Percentiles rank a stretch among this genome's conserved stretches.
These are phyloP conservation scores for Blastomussa wellsi DNA, from an alignment of 92 coral and sea anemone species.

Conservation along the genomic window DNA sequence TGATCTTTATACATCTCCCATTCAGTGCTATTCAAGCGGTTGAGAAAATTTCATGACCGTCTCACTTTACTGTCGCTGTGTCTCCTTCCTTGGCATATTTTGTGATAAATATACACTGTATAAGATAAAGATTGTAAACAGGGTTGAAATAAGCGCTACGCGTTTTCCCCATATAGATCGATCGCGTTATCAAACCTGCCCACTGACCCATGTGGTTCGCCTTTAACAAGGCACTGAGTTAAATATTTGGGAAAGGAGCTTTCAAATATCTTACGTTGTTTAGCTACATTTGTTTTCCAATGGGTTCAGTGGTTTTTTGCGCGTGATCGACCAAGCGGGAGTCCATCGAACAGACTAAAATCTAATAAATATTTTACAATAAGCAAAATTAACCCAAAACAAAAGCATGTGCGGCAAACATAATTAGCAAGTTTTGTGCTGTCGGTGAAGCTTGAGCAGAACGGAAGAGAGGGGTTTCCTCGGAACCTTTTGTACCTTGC, in stretches of 20 bases:
- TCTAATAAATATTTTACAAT: constrained; percentile 60
- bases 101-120: no score
- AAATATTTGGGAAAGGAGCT: constrained; percentile 18
- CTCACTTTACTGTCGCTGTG: background rate
- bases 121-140: background rate
- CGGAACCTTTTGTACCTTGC: constrained; percentile 32
- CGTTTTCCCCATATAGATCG: background rate
- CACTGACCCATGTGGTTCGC: constrained; percentile 31
- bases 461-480: constrained; percentile 51
- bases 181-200: constrained; percentile 14
- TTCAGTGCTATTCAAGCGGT: background rate
- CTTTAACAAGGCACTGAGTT: constrained; percentile 16
- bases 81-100: background rate
- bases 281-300: constrained; percentile 41
- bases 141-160: background rate
- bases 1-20: background rate
- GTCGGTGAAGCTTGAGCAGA: constrained; percentile 14
- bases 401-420: constrained; percentile 48
- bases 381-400: constrained; percentile 29
- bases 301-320: constrained; percentile 41
- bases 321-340: constrained; percentile 62
- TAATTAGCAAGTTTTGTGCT: constrained; percentile 27
- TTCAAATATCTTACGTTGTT: constrained; percentile 48
- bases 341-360: constrained; percentile 50
- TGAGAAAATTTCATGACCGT: background rate